Evolutionary conservation across 1,140 invertebrate species (phyloP), one percentile per base, ranked within the genome.

Genomic region (Colletes latitarsis): DNA sequence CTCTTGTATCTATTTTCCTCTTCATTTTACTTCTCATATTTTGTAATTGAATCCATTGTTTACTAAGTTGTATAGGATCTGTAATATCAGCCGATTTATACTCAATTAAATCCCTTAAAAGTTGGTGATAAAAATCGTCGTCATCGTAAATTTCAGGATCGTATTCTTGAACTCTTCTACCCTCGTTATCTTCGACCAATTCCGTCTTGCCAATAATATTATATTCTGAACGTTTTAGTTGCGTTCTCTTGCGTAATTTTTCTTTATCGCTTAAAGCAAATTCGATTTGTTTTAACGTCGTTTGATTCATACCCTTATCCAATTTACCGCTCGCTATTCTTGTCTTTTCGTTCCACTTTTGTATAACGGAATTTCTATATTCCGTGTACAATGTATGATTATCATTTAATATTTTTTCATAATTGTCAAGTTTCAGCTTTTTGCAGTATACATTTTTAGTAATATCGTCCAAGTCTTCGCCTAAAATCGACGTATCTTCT

Each of bases 301-400:
- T 94, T 82, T 97, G 96, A 84, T 97, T 96, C 87, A 96, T 95
- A 19, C 95, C 94, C 82, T 96, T 95, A 67, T 91, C 94, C 6
- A 92, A 93, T 71, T 95, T 95, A 1, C 95, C 94, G 63, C 94
- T 94, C 4, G 95, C 94, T 19, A 97, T 89, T 84, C 95, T 94
- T 0, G 97, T 99, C 91, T 98, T 98, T 77, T 98, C 97, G 93
- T 98, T 97, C 98, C 98, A 99, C 91, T 98, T 98, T 86, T 98
- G 95, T 80, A 99, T 96, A 55, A 96, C 95, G 49, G 94, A 90
- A 91, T 98, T 96, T 93, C 97, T 95, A 85, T 96, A 98, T n/a
- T 94, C 88, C 81, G 91, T 93, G 81, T 97, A 97, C 4, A 93
- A 92, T 86, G 95, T 92, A 89, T 97, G 95, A 73, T 94, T 93